These are phyloP conservation scores for Symphodus melops DNA, from an alignment of 2,113 vertebrate species.

Conservation along the genomic window DNA sequence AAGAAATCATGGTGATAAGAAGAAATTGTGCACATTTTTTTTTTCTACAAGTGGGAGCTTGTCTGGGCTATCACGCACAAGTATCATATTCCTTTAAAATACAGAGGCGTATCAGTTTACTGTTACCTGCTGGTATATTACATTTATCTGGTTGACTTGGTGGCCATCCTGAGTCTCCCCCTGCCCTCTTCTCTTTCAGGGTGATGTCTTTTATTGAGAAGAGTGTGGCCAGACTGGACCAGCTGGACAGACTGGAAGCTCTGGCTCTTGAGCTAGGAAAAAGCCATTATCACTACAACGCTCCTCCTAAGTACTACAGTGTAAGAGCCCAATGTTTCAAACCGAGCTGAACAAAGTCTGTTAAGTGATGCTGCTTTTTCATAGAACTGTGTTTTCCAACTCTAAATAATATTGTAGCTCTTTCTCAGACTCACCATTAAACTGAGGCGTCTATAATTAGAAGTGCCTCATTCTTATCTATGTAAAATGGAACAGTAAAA, in stretches of 20 bases:
- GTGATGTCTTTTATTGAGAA: slow-evolving; percentile 89
- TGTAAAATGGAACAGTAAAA: slow-evolving; percentile 1
- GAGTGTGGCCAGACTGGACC: slow-evolving; percentile 84
- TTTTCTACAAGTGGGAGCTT: neutral
- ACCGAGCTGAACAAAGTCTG: neutral
- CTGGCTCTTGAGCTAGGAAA: slow-evolving; percentile 84
- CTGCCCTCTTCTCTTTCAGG: slow-evolving; percentile 59
- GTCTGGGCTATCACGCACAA: no score
- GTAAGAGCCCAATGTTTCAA: slow-evolving; percentile 66
- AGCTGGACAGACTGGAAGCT: slow-evolving; percentile 79
- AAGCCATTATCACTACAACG: slow-evolving; percentile 85
- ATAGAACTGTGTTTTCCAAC: neutral
- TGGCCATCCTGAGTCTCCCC: neutral
- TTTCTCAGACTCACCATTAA: slow-evolving; percentile 19
- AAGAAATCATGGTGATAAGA: neutral
- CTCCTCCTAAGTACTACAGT: slow-evolving; percentile 83
- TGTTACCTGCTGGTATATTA: neutral
- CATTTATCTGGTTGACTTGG: neutral
- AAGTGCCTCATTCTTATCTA: neutral
- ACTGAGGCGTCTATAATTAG: neutral
- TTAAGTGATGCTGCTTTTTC: slow-evolving; percentile 19
- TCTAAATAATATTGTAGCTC: neutral
- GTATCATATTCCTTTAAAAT: no score
- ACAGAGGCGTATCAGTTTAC: neutral
- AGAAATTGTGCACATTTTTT: neutral